Evolutionary conservation across 2,113 vertebrate species (phyloP).

Genomic region (Ursus arctos): DNA sequence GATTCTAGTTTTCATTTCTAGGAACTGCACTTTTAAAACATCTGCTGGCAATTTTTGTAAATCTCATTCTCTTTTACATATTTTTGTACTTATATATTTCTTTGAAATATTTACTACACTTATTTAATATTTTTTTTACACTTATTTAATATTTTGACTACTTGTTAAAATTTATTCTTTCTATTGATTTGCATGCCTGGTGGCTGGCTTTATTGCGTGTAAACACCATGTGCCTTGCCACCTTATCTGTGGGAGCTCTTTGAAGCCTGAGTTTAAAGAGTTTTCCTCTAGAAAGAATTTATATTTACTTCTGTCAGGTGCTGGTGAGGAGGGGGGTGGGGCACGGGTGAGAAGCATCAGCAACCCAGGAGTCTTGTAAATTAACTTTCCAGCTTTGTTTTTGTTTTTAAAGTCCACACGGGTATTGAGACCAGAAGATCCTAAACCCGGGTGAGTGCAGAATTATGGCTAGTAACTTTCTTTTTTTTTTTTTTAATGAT

Average conservation of each 20-base stretch:
- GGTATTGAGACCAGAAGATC: not conserved
- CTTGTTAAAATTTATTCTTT: constrained; percentile 21
- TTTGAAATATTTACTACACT: not conserved
- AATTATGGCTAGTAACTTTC: not conserved
- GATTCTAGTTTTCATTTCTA: constrained; percentile 14
- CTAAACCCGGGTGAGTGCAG: not conserved
- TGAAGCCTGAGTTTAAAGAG: constrained; percentile 12
- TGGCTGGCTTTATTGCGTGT: not conserved
- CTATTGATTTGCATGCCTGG: not conserved
- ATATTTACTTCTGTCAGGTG: not conserved
- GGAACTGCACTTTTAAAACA: not conserved
- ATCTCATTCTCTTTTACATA: not conserved
- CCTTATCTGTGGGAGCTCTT: not conserved
- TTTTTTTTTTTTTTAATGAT: too few relatives aligned
- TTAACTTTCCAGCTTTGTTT: not conserved
- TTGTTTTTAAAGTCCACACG: not conserved
- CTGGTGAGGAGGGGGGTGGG: not conserved
- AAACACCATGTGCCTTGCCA: not conserved
- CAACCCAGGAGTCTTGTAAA: not conserved
- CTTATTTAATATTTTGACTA: constrained; percentile 30
- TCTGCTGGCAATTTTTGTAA: not conserved
- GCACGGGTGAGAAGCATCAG: not conserved
- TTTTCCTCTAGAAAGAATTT: constrained; percentile 47
- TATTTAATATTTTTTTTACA: not conserved
- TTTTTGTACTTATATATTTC: constrained; percentile 4